Conservation (phyloP, 2,113 vertebrate species). For the Candoia aspera region DNA sequence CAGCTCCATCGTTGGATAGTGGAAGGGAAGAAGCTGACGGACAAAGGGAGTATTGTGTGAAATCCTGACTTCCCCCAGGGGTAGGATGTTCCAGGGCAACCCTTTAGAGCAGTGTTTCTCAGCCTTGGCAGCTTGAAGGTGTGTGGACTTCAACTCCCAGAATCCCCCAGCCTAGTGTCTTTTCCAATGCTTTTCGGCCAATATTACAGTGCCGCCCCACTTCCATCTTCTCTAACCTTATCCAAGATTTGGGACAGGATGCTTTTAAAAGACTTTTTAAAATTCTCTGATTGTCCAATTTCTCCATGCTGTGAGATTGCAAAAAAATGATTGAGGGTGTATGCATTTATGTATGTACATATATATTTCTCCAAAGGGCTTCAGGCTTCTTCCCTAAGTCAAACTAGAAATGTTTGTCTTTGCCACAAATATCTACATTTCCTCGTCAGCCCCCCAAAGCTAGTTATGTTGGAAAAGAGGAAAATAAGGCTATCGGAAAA, state of each 20-base stretch:
- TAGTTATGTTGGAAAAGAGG: not conserved
- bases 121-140: not conserved
- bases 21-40: constrained; percentile 42
- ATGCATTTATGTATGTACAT: too few relatives aligned
- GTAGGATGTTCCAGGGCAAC: not conserved
- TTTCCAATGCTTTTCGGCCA: not conserved
- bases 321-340: not conserved
- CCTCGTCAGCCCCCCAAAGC: not conserved
- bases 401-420: not conserved
- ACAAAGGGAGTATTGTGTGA: constrained; percentile 71
- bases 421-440: too few relatives aligned
- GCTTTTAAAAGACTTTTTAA: not conserved
- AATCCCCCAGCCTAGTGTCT: not conserved
- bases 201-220: not conserved
- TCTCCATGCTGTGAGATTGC: not conserved
- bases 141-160: too few relatives aligned
- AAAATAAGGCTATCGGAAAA: not conserved
- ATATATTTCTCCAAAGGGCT: too few relatives aligned
- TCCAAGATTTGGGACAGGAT: not conserved
- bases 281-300: not conserved
- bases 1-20: constrained; percentile 61
- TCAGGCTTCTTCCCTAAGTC: too few relatives aligned
- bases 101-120: not conserved
- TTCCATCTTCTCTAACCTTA: not conserved
- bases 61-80: not conserved